A percentile compares a stretch with the other conserved stretches of the same genome.
Conservation (phyloP, 2,113 vertebrate species). For the Dipodomys stephensi region DNA sequence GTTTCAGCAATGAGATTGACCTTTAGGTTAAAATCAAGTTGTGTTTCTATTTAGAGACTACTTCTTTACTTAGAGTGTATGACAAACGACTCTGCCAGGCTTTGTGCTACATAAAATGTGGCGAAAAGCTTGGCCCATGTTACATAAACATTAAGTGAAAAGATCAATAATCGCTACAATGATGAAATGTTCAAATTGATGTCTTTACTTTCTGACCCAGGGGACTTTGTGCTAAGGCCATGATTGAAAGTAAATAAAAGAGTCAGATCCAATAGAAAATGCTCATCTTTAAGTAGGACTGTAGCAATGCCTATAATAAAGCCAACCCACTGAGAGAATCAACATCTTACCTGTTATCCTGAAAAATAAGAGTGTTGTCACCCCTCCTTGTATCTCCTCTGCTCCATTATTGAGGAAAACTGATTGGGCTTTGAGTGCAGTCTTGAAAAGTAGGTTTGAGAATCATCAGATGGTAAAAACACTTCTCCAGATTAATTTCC, state of each 20-base stretch:
- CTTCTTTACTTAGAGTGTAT: slow-evolving; percentile 52
- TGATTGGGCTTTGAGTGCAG: neutral
- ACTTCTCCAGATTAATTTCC: neutral
- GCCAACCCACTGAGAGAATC: accelerated
- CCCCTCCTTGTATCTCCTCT: neutral
- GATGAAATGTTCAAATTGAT: neutral
- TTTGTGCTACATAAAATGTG: neutral
- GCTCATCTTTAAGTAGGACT: neutral
- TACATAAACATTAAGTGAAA: slow-evolving; percentile 15
- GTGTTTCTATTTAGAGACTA: slow-evolving; percentile 66
- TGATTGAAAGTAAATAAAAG: neutral
- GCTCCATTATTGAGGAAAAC: neutral
- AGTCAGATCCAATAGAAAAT: neutral
- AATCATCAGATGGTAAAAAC: neutral
- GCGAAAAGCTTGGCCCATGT: neutral
- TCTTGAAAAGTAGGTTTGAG: too few species aligned
- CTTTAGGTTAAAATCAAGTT: slow-evolving; percentile 72
- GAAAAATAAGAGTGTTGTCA: accelerated
- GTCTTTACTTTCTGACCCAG: neutral
- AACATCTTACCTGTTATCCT: accelerated
- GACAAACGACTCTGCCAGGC: neutral
- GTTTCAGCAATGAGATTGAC: slow-evolving; percentile 61
- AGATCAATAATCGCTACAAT: slow-evolving; percentile 37
- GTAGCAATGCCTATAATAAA: accelerated
- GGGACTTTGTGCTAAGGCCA: neutral